phyloP scores from a whole-genome alignment of 2,888 invertebrate genomes.

The Limnephilus lunatus region DNA sequence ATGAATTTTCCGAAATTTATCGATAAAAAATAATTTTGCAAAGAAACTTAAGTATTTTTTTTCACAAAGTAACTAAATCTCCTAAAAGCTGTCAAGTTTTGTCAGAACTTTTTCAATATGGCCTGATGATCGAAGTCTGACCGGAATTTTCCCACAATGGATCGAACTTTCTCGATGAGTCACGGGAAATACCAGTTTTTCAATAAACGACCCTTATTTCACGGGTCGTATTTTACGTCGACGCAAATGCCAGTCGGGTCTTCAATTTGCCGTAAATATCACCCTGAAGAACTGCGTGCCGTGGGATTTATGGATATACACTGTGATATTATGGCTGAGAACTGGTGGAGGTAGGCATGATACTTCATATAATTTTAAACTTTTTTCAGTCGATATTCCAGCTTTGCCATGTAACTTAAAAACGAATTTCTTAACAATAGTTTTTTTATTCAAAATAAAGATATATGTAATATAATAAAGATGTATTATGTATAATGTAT shows the following conservation, averaged over 20 bases:
- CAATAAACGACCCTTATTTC: slow-evolving; percentile 58
- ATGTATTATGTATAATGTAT: no score
- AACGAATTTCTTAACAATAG: no score
- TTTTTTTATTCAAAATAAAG: no score
- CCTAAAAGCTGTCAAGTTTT: slow-evolving; percentile 4
- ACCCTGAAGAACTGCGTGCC: neutral
- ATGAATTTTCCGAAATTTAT: neutral
- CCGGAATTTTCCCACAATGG: slow-evolving; percentile 36
- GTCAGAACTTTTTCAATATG: slow-evolving; percentile 51
- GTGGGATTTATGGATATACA: neutral
- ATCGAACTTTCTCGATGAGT: slow-evolving; percentile 56
- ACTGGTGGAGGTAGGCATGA: neutral
- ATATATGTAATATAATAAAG: no score
- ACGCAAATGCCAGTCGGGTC: slow-evolving; percentile 28
- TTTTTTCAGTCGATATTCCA: neutral
- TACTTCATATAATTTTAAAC: neutral
- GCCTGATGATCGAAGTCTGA: slow-evolving; percentile 41
- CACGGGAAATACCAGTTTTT: slow-evolving; percentile 51
- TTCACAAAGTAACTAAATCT: slow-evolving; percentile 17
- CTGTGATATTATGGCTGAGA: neutral
- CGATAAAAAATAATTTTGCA: neutral
- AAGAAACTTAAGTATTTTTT: neutral
- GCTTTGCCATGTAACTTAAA: neutral
- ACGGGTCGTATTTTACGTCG: slow-evolving; percentile 20
- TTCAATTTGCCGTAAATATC: slow-evolving; percentile 40